phyloP scores from a whole-genome alignment of 2,113 vertebrate species.

The Narcine bancroftii region DNA sequence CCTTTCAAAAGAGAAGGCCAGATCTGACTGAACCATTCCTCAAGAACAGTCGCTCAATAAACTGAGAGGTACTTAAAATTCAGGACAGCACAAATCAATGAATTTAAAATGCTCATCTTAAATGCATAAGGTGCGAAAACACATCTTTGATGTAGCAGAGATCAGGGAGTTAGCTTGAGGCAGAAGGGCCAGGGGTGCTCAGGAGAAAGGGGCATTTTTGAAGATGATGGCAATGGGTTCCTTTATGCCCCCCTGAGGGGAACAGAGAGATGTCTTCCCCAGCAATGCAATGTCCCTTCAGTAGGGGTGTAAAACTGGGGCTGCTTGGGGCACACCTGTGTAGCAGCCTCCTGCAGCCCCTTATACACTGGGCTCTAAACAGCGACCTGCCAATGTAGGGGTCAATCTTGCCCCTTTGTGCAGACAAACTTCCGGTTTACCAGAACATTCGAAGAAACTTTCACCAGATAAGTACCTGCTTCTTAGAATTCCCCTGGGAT shows the following conservation, averaged over 20 bases:
- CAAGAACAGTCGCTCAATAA: background rate
- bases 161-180: background rate
- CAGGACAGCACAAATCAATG: background rate
- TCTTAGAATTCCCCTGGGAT: too few relatives aligned
- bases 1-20: background rate
- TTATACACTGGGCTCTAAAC: too few relatives aligned
- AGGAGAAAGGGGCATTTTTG: background rate
- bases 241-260: background rate
- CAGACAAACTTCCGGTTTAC: too few relatives aligned
- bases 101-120: constrained; percentile 24
- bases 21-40: background rate
- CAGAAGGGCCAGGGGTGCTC: background rate
- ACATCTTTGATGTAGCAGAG: background rate
- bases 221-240: background rate
- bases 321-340: background rate
- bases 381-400: too few relatives aligned
- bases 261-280: background rate
- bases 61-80: constrained; percentile 28
- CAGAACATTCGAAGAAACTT: too few relatives aligned
- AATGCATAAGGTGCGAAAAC: background rate
- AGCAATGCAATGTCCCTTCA: background rate
- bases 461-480: too few relatives aligned
- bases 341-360: too few relatives aligned
- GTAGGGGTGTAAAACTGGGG: background rate
- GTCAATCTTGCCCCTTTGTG: too few relatives aligned